Evolutionary conservation across 2,797 vertebrate genomes (phyloP).

Genomic region (Acanthurus leucopareius): DNA sequence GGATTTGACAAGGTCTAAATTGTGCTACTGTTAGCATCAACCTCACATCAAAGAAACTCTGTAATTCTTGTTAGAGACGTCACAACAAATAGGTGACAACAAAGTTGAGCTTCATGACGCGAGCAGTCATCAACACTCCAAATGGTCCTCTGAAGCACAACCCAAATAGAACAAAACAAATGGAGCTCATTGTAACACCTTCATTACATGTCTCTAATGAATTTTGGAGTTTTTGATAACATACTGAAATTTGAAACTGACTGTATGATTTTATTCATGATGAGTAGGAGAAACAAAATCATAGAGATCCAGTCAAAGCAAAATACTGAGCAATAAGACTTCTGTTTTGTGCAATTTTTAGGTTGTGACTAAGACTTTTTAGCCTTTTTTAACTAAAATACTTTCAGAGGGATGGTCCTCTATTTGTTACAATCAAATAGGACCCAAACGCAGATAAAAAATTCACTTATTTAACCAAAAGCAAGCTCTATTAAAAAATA

Average conservation of each 20-base stretch:
- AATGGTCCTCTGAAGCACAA: too few species aligned
- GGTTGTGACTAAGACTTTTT: neutral
- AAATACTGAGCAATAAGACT: neutral
- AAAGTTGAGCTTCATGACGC: neutral
- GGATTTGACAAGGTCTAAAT: conserved; percentile 55
- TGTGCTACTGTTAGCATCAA: conserved; percentile 20
- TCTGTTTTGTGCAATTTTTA: neutral
- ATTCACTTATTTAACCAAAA: too few species aligned
- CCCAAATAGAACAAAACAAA: neutral
- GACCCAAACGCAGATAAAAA: too few species aligned
- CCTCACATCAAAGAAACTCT: conserved; percentile 9
- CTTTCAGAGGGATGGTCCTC: neutral
- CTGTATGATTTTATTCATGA: neutral
- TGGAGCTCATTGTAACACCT: neutral
- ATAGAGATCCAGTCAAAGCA: neutral
- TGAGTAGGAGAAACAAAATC: neutral
- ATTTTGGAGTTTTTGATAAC: neutral
- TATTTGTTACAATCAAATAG: too few species aligned
- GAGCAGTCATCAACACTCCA: neutral
- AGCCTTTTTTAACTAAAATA: neutral
- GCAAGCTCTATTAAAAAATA: too few species aligned
- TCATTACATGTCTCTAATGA: neutral
- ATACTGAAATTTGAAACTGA: neutral
- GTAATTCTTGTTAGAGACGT: neutral
- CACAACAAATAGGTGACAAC: conserved; percentile 7